These are phyloP conservation scores for Erpobdella octoculata DNA, from an alignment of 2,888 invertebrate genomes.

Conservation along the genomic window DNA sequence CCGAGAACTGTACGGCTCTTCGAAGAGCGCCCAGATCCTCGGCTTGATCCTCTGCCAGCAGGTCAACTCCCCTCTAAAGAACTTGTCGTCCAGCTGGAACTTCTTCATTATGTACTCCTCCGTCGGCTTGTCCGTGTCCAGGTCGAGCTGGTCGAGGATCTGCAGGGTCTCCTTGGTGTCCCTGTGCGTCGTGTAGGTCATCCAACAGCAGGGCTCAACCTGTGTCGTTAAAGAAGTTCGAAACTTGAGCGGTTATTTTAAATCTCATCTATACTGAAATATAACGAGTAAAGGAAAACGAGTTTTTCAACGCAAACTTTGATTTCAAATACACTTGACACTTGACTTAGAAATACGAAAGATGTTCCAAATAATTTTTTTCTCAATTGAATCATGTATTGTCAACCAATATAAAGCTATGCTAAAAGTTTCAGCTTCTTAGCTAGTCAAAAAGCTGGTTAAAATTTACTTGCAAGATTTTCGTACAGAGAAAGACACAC, in stretches of 20 bases:
- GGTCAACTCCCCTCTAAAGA: conserved; percentile 52
- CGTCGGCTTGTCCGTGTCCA: conserved; percentile 89
- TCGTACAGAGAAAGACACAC: too few species aligned
- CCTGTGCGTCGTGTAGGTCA: conserved; percentile 82
- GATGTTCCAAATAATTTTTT: too few species aligned
- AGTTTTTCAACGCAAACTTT: too few species aligned
- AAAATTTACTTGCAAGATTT: too few species aligned
- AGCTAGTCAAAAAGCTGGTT: too few species aligned
- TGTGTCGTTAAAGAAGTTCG: conserved; percentile 64
- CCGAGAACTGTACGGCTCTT: conserved; percentile 96
- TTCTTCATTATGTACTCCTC: conserved; percentile 95
- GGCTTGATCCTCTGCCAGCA: conserved; percentile 90
- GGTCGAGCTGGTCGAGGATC: conserved; percentile 88
- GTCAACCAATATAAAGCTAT: too few species aligned
- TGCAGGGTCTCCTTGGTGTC: conserved; percentile 98
- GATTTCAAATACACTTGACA: too few species aligned
- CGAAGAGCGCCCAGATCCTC: conserved; percentile 95
- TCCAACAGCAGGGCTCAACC: conserved; percentile 99
- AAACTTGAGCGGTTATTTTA: background rate
- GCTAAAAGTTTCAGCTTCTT: too few species aligned
- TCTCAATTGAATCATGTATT: too few species aligned
- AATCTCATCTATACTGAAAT: too few species aligned
- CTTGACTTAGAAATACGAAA: too few species aligned
- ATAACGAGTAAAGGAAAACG: too few species aligned
- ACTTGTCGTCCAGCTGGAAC: conserved; percentile 44